Percentiles rank a stretch among this genome's conserved stretches.
Evolutionary conservation across 1,140 invertebrate species (phyloP).

Genomic region (Oncopeltus fasciatus): DNA sequence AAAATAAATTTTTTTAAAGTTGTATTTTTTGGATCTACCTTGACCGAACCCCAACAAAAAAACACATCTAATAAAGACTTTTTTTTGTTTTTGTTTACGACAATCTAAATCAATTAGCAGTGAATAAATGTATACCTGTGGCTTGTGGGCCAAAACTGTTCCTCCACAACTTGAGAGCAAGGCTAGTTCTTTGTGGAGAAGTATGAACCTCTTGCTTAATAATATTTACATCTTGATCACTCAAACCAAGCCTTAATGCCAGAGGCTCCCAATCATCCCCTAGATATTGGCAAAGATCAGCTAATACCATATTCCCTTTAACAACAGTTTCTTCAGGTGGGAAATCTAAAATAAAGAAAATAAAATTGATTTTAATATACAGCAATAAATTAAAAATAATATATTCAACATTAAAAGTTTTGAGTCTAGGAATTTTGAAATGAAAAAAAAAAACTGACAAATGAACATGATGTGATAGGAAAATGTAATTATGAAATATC

Average conservation of each 20-base stretch:
- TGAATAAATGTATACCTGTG: slow-evolving; percentile 28
- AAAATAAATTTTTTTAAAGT: too few species aligned
- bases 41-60: too few species aligned
- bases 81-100: too few species aligned
- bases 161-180: slow-evolving; percentile 64
- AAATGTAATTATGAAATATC: not conserved
- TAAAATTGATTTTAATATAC: too few species aligned
- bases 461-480: not conserved
- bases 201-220: slow-evolving; percentile 56
- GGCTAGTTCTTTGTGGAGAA: slow-evolving; percentile 8
- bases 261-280: slow-evolving; percentile 84
- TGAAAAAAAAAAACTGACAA: not conserved
- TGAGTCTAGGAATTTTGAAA: not conserved
- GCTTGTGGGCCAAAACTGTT: slow-evolving; percentile 33
- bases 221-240: slow-evolving; percentile 69
- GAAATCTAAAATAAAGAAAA: too few species aligned
- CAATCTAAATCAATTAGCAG: too few species aligned
- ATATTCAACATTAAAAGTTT: not conserved
- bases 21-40: too few species aligned
- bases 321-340: slow-evolving; percentile 48
- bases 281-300: slow-evolving; percentile 81
- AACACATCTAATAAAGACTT: too few species aligned
- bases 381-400: not conserved
- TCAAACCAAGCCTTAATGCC: slow-evolving; percentile 69
- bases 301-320: slow-evolving; percentile 64